phyloP scores from a whole-genome alignment of 2,888 invertebrate genomes.

The Anthrax anthrax region DNA sequence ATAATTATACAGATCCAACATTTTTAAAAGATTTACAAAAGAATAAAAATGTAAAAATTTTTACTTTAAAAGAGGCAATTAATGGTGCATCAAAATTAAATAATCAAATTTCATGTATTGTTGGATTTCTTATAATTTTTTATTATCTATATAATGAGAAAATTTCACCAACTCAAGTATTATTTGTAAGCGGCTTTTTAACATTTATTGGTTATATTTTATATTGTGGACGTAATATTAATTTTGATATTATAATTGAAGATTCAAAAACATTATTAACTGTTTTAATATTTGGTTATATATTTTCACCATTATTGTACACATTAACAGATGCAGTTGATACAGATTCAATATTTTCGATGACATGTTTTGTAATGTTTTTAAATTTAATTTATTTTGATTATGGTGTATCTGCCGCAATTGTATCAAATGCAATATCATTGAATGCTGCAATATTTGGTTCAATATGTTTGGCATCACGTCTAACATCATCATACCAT shows the following conservation, averaged over 20 bases:
- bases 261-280: conserved; percentile 67
- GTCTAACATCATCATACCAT: conserved; percentile 70
- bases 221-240: conserved; percentile 34
- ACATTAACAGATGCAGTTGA: conserved; percentile 93
- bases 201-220: conserved; percentile 48
- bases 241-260: conserved; percentile 32
- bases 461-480: conserved; percentile 85
- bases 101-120: conserved; percentile 63
- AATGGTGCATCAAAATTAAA: conserved; percentile 63
- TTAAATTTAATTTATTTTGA: conserved; percentile 85
- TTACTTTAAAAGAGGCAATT: conserved; percentile 54
- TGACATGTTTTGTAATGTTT: conserved; percentile 74
- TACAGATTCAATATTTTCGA: conserved; percentile 93
- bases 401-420: conserved; percentile 70
- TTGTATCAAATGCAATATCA: conserved; percentile 83
- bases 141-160: conserved; percentile 56
- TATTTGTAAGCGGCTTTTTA: conserved; percentile 40
- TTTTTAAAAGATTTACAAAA: conserved; percentile 75
- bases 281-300: conserved; percentile 73
- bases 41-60: conserved; percentile 65
- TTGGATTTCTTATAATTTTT: conserved; percentile 57
- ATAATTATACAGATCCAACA: conserved; percentile 80
- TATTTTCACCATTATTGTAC: conserved; percentile 81
- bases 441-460: conserved; percentile 91
- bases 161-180: conserved; percentile 47